phyloP scores from a whole-genome alignment of 2,797 vertebrate genomes.

The Netta rufina region DNA sequence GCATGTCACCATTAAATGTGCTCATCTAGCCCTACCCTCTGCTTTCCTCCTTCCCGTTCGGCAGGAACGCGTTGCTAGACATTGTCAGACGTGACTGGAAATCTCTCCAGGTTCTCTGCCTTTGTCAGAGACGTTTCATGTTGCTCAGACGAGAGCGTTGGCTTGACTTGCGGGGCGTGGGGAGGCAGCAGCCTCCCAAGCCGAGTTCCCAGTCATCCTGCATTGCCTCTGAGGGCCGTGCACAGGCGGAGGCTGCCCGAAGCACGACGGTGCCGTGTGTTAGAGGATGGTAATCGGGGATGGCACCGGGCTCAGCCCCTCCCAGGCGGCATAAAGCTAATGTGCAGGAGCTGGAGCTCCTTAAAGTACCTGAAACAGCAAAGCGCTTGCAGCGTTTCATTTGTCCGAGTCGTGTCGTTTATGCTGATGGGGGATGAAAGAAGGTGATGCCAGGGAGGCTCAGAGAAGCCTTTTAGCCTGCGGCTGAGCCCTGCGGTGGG shows the following conservation, averaged over 20 bases:
- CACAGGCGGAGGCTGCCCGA: not conserved
- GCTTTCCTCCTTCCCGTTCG: not conserved
- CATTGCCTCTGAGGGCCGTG: not conserved
- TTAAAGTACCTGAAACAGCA: not conserved
- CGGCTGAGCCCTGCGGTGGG: not conserved
- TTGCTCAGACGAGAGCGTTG: not conserved
- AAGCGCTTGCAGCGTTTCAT: not conserved
- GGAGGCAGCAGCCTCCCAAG: not conserved
- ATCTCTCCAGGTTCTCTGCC: slow-evolving; percentile 10
- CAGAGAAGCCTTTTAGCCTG: not conserved
- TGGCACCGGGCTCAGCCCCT: not conserved
- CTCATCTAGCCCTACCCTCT: slow-evolving; percentile 39
- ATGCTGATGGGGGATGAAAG: not conserved
- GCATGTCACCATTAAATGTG: slow-evolving; percentile 57
- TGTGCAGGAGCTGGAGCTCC: not conserved
- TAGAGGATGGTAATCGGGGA: not conserved
- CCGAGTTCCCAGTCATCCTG: not conserved
- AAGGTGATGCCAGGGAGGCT: not conserved
- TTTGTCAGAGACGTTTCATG: not conserved
- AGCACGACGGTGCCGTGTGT: fast-evolving
- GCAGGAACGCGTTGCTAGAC: not conserved
- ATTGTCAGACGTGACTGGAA: slow-evolving; percentile 15
- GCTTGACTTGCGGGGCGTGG: not conserved
- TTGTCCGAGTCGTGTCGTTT: not conserved
- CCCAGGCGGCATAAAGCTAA: not conserved